These are phyloP conservation scores for Plagodis dolabraria DNA, from an alignment of 2,888 invertebrate genomes.

Conservation along the genomic window DNA sequence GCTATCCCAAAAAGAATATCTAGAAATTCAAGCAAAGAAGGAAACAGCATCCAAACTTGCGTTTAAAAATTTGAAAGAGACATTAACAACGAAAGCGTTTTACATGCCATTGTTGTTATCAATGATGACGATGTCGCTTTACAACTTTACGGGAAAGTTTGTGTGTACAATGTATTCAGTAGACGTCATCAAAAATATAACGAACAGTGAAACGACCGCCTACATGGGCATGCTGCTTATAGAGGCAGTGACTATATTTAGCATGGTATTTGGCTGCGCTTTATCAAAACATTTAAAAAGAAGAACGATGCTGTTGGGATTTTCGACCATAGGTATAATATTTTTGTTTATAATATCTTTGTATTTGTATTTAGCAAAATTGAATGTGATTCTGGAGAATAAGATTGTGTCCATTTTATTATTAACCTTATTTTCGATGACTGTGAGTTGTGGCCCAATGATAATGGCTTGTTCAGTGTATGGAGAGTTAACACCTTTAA, in stretches of 20 bases:
- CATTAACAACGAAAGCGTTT: slow-evolving; percentile 36
- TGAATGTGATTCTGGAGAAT: slow-evolving; percentile 42
- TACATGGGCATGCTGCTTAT: slow-evolving; percentile 54
- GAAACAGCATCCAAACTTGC: background rate
- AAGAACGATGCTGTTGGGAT: slow-evolving; percentile 43
- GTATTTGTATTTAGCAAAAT: slow-evolving; percentile 50
- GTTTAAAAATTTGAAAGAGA: slow-evolving; percentile 12
- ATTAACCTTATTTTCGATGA: slow-evolving; percentile 47
- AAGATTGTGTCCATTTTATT: slow-evolving; percentile 44
- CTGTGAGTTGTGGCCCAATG: slow-evolving; percentile 53
- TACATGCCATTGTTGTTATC: slow-evolving; percentile 37
- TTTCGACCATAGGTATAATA: slow-evolving; percentile 45
- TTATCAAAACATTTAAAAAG: slow-evolving; percentile 43
- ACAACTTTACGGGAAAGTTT: slow-evolving; percentile 26
- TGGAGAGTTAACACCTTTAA: slow-evolving; percentile 49
- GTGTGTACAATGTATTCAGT: slow-evolving; percentile 29
- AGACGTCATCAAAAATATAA: slow-evolving; percentile 40
- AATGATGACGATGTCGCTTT: slow-evolving; percentile 32
- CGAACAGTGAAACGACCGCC: slow-evolving; percentile 38
- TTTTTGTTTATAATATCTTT: slow-evolving; percentile 48
- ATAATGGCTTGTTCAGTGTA: slow-evolving; percentile 47
- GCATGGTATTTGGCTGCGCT: slow-evolving; percentile 44
- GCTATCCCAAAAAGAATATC: slow-evolving; percentile 39
- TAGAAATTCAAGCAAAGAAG: slow-evolving; percentile 20
- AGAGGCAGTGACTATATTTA: slow-evolving; percentile 51